Evolutionary conservation across 2,888 invertebrate species (phyloP), one percentile per base, ranked within the genome.

Genomic region (Eilema griseolum): DNA sequence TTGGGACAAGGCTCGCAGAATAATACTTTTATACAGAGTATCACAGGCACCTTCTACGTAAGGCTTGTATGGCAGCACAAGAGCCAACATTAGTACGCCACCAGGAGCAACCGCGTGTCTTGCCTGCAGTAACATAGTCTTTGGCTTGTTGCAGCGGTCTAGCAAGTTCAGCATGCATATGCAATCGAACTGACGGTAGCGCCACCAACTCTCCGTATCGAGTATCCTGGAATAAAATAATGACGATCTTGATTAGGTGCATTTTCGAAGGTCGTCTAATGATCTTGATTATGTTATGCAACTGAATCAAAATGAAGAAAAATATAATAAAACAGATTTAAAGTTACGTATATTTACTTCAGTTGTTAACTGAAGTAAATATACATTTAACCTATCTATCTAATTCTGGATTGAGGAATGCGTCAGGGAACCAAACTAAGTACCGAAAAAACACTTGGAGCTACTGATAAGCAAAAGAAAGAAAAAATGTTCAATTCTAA

Each of bases 11-110:
- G 16, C 16, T 41, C 4, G 16, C 20, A 46, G 7, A 20, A 46
- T 46, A 0, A 20, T 16, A 8, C 20, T 52, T 52, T n/a, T 52
- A 10, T 10, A n/a, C 20, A n/a, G n/a, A 11, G 12, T 8, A 41
- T 28, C 8, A 0, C 56, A 31, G 0, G 2, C 95, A 97, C 98
- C 98, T 96, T 99, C 99, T 0, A 99, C 99, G 89, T 99, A 99
- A 69, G 99, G 98, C 82, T 97, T 97, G 94, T 98, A 98, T 0
- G 99, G 99, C 74, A 99, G 95, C 20, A 99, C 99, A 3, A 99
- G 95, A 0, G 99, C 99, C n/a, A 99, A 94, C 61, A 99, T 89
- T 28, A 98, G 96, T 33, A 97, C 93, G 0, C 99, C 99, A 67
- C 96, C 96, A 0, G 97, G 97, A 10, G 96, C 96, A 61, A 99